A percentile compares a stretch with the other conserved stretches of the same genome.
Conservation (phyloP, 2,797 vertebrate species). For the Borostomias antarcticus region DNA sequence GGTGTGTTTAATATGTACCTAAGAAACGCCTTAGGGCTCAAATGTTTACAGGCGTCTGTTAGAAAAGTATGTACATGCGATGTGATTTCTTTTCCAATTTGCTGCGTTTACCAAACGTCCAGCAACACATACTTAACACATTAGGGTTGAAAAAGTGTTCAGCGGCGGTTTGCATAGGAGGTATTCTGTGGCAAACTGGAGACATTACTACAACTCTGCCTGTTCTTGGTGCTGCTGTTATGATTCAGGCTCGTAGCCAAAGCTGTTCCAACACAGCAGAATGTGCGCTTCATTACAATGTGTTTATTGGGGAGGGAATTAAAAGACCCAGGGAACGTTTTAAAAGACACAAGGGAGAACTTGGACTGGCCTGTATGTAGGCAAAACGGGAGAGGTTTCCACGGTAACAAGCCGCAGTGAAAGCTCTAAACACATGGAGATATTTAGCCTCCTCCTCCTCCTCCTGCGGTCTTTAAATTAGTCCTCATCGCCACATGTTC, state of each 20-base stretch:
- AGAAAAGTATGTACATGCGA: no score
- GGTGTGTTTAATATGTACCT: neutral
- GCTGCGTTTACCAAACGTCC: neutral
- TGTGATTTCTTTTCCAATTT: neutral
- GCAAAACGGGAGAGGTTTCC: neutral
- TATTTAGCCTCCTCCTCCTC: conserved; percentile 1
- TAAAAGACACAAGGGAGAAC: no score
- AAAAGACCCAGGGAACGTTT: neutral
- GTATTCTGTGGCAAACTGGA: no score
- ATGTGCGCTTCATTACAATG: neutral
- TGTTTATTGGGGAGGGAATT: neutral
- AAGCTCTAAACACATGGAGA: conserved; percentile 19
- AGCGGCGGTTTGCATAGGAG: no score
- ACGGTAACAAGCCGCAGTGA: no score
- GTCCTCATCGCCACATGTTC: neutral
- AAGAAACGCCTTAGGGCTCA: neutral
- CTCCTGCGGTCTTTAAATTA: conserved; percentile 5
- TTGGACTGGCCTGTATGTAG: no score
- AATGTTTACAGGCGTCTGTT: neutral
- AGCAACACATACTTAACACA: neutral
- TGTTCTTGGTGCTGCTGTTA: no score
- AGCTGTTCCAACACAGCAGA: neutral
- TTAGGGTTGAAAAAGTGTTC: neutral
- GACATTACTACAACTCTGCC: no score
- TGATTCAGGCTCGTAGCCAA: neutral